Evolutionary conservation across 2,888 invertebrate species (phyloP).

Genomic region (Dinocampus coccinellae): DNA sequence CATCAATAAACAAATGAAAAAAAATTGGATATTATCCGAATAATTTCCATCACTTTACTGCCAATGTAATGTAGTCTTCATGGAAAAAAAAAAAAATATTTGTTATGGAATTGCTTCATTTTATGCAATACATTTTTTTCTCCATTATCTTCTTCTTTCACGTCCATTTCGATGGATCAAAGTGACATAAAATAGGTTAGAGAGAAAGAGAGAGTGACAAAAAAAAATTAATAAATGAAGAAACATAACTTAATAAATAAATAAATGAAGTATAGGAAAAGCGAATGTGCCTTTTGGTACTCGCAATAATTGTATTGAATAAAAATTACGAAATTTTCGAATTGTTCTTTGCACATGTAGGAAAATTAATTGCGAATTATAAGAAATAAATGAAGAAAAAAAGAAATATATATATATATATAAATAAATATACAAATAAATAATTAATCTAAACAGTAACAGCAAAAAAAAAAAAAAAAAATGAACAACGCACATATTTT

Average conservation of each 20-base stretch:
- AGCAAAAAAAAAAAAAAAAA: constrained; percentile 17
- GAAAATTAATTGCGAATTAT: constrained; percentile 12
- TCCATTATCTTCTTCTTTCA: background rate
- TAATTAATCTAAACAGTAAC: background rate
- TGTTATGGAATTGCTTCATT: background rate
- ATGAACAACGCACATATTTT: constrained; percentile 43
- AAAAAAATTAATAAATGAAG: constrained; percentile 3
- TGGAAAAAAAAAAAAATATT: background rate
- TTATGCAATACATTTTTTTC: background rate
- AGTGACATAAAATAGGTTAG: background rate
- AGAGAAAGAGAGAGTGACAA: background rate
- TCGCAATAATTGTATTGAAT: constrained; percentile 17
- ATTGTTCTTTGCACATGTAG: background rate
- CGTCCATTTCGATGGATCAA: background rate
- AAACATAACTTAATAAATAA: background rate
- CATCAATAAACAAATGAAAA: background rate
- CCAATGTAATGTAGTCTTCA: constrained; percentile 15
- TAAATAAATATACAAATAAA: constrained; percentile 9
- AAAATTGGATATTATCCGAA: background rate
- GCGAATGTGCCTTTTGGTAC: constrained; percentile 24
- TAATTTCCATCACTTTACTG: constrained; percentile 20
- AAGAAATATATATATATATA: background rate
- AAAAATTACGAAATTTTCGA: background rate
- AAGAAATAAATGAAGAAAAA: constrained; percentile 6
- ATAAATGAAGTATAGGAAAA: background rate